Base-by-base conservation (phyloP, 2,113 vertebrate genomes). In the Larimichthys crocea region DNA sequence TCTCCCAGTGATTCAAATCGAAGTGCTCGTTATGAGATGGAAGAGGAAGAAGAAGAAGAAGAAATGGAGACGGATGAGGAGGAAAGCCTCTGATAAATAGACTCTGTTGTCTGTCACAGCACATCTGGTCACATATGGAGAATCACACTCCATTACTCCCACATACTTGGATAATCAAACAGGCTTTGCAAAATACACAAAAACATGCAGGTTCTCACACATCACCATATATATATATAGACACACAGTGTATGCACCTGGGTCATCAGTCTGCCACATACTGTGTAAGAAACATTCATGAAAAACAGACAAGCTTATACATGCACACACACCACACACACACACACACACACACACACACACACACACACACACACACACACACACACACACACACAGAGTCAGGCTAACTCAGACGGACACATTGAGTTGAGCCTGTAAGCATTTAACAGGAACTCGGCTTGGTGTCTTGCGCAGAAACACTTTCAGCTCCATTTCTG, bases 101-200 rank as follows among this genome's bases (percentile, higher is more conserved):
- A 56, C 22, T 63, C 62, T 60, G 48, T 50, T 66, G 57, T 68
- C 55, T 79, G 68, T 85, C 84, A 76, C 48, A 69, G 19, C 57
- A 7, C 15, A 82, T 86, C 66, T 79, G 73, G 24, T 81, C 55
- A 76, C 17, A 44, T 42, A n/a, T n/a, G 20, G 31, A 74, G 66
- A 57, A 61, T 72, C 66, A 19, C 49, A 49, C 52, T 76, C 29
- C 59, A 70, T 74, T 56, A 73, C 20, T 35, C 26, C 31, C 7
- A 19, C 50, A 49, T 22, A 59, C n/a, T 4, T 12, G 5, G 46
- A 52, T 31, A 24, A 61, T 42, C 4, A 50, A 70, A 62, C 22
- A 16, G 14, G 14, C 63, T 17, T 17, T 48, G 14, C 15, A 24
- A 35, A 42, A 42, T 10, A 50, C n/a, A 53, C 14, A 40, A n/a